A percentile compares a stretch with the other conserved stretches of the same genome.
phyloP scores from a whole-genome alignment of 2,888 invertebrate species.

The Hypolimnas misippus region DNA sequence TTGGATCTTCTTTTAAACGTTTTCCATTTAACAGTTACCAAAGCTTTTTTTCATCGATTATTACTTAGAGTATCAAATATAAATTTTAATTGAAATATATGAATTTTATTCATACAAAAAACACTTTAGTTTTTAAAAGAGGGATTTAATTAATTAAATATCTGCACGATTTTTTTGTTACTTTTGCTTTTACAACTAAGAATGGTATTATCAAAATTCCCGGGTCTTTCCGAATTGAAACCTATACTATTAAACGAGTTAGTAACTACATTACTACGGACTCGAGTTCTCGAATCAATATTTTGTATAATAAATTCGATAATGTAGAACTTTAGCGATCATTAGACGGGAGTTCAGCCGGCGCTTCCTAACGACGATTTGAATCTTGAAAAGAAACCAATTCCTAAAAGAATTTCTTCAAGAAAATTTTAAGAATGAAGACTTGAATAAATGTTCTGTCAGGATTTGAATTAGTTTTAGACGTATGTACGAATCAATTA shows the following conservation, averaged over 20 bases:
- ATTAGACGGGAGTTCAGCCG: constrained; percentile 1
- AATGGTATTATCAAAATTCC: not conserved
- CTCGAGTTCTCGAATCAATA: not conserved
- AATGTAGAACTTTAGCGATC: not conserved
- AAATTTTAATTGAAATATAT: no score
- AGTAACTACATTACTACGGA: not conserved
- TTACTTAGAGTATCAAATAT: no score
- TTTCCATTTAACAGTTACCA: no score
- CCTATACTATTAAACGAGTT: no score
- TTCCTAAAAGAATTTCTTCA: not conserved
- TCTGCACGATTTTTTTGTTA: no score
- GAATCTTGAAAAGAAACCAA: not conserved
- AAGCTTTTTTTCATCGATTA: no score
- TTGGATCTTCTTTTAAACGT: not conserved
- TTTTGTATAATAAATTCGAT: not conserved
- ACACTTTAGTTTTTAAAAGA: no score
- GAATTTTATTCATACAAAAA: no score
- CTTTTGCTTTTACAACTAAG: no score
- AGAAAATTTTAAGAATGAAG: not conserved
- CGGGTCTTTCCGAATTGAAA: not conserved
- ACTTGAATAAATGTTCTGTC: not conserved
- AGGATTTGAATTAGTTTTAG: not conserved
- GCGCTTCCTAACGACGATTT: not conserved
- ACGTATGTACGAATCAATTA: no score
- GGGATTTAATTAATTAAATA: no score